phyloP scores from a whole-genome alignment of 1,140 invertebrate genomes.

The Ladona fulva region DNA sequence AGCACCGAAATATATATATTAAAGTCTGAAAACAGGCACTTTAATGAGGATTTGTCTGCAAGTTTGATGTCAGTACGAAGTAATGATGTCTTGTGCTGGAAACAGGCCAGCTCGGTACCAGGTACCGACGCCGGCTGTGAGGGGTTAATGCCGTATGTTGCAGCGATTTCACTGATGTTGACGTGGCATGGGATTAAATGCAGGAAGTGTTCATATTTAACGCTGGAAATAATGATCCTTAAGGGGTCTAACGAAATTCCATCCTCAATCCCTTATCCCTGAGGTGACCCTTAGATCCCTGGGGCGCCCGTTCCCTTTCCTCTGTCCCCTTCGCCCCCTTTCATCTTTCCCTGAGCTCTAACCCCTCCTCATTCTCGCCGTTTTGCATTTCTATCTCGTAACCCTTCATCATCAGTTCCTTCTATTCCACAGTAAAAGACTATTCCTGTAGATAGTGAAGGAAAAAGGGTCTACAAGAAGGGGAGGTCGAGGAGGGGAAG shows the following conservation, averaged over 20 bases:
- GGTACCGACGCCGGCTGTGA: no score
- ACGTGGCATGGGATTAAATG: background rate
- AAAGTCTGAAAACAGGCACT: no score
- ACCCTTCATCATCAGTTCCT: background rate
- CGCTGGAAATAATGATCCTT: background rate
- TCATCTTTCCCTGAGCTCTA: background rate
- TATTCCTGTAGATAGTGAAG: background rate
- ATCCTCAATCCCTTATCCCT: background rate
- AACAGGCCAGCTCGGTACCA: no score
- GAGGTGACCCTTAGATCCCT: background rate
- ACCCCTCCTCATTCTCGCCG: background rate
- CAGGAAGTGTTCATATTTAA: background rate
- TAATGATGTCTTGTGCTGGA: no score
- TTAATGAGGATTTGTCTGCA: no score
- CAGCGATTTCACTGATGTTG: no score
- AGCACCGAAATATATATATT: no score
- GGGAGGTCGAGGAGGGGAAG: background rate
- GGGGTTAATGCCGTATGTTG: no score
- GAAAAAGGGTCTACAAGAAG: background rate
- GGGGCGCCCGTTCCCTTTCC: background rate
- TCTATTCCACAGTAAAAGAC: background rate
- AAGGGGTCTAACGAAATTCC: background rate
- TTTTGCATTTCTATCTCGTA: background rate
- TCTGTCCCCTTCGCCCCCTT: background rate
- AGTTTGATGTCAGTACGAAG: no score